phyloP scores from a whole-genome alignment of 2,113 vertebrate genomes.

The Bettongia penicillata region DNA sequence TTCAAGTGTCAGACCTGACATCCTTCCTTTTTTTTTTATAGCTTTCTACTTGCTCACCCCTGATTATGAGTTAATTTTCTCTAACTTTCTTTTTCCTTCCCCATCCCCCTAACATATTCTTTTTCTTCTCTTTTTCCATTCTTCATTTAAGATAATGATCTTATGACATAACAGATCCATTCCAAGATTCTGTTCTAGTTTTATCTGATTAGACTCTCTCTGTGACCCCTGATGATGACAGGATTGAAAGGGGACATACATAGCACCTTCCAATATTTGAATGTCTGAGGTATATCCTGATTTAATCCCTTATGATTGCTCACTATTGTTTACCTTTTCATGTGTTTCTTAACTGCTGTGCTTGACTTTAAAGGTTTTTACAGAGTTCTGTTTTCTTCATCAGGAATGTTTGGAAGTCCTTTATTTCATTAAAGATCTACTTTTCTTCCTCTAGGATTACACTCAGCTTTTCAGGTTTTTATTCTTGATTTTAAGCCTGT shows the following conservation, averaged over 20 bases:
- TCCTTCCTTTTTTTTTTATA: background rate
- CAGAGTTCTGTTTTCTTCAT: no score
- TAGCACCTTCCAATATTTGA: background rate
- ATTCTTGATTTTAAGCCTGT: no score
- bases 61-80: background rate
- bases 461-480: no score
- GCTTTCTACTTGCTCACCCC: background rate
- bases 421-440: no score
- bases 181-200: background rate
- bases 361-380: no score
- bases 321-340: no score
- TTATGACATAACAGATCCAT: no score
- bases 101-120: background rate
- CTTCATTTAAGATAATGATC: background rate
- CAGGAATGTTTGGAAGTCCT: no score
- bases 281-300: no score
- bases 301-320: no score
- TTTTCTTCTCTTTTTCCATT: background rate
- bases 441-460: no score
- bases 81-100: background rate
- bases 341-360: no score
- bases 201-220: background rate
- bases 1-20: background rate
- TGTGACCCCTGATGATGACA: background rate
- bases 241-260: background rate